phyloP scores from a whole-genome alignment of 2,797 vertebrate species.

The Characodon lateralis region DNA sequence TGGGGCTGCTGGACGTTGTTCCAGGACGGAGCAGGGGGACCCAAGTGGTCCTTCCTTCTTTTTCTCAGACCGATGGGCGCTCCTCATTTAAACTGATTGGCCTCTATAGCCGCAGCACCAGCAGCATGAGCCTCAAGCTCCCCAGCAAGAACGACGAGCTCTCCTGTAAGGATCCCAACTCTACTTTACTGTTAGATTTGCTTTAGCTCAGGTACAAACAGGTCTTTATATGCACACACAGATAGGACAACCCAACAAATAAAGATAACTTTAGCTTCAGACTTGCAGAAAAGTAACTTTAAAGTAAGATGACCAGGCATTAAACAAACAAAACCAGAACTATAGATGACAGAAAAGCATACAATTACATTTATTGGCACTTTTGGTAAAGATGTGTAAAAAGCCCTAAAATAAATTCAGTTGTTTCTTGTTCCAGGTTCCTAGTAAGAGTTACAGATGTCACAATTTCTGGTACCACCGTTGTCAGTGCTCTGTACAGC shows the following conservation, averaged over 20 bases:
- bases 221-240: too few relatives aligned
- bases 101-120: conserved; percentile 86
- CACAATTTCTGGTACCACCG: not conserved
- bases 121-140: conserved; percentile 87
- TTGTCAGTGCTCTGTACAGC: too few relatives aligned
- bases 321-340: not conserved
- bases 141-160: conserved; percentile 85
- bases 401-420: not conserved
- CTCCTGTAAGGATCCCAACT: conserved; percentile 72
- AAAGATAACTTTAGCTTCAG: not conserved
- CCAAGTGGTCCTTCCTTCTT: conserved; percentile 75
- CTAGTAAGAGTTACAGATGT: not conserved
- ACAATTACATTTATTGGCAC: too few relatives aligned
- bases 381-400: not conserved
- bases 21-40: conserved; percentile 81
- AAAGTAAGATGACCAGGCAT: not conserved
- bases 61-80: conserved; percentile 80
- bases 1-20: conserved; percentile 84
- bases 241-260: not conserved
- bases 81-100: conserved; percentile 84
- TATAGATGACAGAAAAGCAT: not conserved
- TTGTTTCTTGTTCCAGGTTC: not conserved
- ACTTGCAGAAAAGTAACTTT: not conserved
- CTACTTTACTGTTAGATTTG: not conserved
- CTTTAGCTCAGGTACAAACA: not conserved